phyloP scores from a whole-genome alignment of 2,113 vertebrate genomes.

The Chaenogobius annularis region DNA sequence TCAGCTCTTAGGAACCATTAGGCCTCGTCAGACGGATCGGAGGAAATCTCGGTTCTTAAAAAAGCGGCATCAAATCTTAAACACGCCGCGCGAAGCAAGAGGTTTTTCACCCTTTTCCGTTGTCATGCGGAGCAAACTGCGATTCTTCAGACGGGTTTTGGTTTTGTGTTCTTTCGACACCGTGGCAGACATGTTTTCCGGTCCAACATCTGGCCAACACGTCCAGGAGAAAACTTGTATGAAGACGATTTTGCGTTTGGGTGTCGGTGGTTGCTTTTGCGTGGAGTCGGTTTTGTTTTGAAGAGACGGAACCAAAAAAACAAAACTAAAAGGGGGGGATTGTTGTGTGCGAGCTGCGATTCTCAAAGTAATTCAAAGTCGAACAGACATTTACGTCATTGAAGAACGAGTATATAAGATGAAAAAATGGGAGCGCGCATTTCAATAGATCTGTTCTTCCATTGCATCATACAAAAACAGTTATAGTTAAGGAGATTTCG shows the following conservation, averaged over 20 bases:
- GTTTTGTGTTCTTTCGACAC: slow-evolving; percentile 16
- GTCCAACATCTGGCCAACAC: background rate
- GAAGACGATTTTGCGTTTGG: slow-evolving; percentile 3
- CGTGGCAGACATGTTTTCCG: slow-evolving; percentile 5
- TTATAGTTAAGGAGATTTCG: too few relatives aligned
- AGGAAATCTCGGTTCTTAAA: slow-evolving; percentile 55
- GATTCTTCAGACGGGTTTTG: slow-evolving; percentile 10
- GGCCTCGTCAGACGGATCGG: slow-evolving; percentile 50
- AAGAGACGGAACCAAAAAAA: background rate
- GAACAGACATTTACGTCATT: too few relatives aligned
- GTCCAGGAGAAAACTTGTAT: background rate
- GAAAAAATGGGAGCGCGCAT: too few relatives aligned
- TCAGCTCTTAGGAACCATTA: slow-evolving; percentile 68
- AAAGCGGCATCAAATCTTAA: slow-evolving; percentile 73
- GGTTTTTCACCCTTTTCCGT: slow-evolving; percentile 22
- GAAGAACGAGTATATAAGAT: too few relatives aligned
- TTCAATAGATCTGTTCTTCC: too few relatives aligned
- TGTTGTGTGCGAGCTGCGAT: background rate
- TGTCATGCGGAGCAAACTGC: slow-evolving; percentile 13
- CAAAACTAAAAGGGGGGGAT: too few relatives aligned
- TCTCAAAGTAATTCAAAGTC: background rate
- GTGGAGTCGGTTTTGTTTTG: background rate
- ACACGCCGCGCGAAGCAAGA: slow-evolving; percentile 34
- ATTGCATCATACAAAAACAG: too few relatives aligned
- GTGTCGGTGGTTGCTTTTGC: background rate